Evolutionary conservation across 1,140 invertebrate genomes (phyloP).

Genomic region (Leptoteleia sp.): DNA sequence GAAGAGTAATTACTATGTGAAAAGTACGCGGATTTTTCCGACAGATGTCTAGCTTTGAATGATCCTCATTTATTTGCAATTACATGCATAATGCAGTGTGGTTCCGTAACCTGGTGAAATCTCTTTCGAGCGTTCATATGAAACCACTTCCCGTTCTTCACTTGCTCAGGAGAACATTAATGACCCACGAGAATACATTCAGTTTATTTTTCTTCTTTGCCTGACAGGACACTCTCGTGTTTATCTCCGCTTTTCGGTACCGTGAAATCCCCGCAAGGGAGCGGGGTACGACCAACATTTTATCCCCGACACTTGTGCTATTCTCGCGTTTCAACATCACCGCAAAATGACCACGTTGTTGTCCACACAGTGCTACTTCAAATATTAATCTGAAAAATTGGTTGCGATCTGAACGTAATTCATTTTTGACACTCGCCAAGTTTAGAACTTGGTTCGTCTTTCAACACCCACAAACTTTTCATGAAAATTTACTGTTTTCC

Average conservation of each 20-base stretch:
- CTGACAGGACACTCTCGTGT: constrained; percentile 19
- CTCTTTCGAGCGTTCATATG: constrained; percentile 28
- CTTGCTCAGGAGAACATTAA: constrained; percentile 71
- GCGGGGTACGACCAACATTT: constrained; percentile 7
- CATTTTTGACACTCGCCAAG: constrained; percentile 1
- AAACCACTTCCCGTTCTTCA: constrained; percentile 57
- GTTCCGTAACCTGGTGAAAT: constrained; percentile 12
- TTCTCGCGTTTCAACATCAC: constrained; percentile 49
- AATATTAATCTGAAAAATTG: constrained; percentile 29
- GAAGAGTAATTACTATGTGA: constrained; percentile 38
- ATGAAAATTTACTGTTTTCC: too few species aligned
- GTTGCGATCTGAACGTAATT: constrained; percentile 8
- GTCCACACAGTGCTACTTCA: constrained; percentile 29
- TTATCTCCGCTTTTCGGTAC: constrained; percentile 28
- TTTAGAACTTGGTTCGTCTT: too few species aligned
- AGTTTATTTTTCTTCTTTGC: constrained; percentile 43
- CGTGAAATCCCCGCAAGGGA: background rate
- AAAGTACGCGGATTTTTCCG: constrained; percentile 39
- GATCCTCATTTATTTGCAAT: constrained; percentile 64
- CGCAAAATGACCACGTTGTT: constrained; percentile 41
- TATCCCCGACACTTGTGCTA: constrained; percentile 34
- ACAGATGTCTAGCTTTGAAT: constrained; percentile 51
- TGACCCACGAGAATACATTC: constrained; percentile 71
- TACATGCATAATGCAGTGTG: constrained; percentile 62
- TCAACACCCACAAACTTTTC: too few species aligned